These are phyloP conservation scores for Epinephelus awoara DNA, from an alignment of 2,797 vertebrate species.

Conservation along the genomic window DNA sequence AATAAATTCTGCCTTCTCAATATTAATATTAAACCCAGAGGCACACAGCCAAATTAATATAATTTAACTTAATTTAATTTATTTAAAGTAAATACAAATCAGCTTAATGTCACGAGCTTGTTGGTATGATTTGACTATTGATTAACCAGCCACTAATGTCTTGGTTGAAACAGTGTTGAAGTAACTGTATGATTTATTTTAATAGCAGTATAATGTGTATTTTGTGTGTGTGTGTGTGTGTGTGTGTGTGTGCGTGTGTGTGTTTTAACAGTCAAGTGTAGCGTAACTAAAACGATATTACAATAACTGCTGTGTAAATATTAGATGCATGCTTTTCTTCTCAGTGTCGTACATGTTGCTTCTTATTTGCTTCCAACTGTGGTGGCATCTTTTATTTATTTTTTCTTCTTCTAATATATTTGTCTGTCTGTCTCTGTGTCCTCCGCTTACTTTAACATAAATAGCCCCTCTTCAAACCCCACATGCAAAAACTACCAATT, in stretches of 20 bases:
- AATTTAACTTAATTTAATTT: constrained; percentile 2
- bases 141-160: constrained; percentile 25
- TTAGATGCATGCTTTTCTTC: constrained; percentile 80
- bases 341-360: constrained; percentile 78
- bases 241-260: constrained; percentile 39
- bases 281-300: constrained; percentile 26
- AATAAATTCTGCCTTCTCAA: background rate
- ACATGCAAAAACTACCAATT: constrained; percentile 86
- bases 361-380: constrained; percentile 79
- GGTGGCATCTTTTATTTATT: constrained; percentile 71
- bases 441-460: constrained; percentile 82
- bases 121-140: constrained; percentile 46
- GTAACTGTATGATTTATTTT: constrained; percentile 1
- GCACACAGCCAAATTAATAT: constrained; percentile 16
- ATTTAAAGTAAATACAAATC: background rate
- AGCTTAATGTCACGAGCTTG: constrained; percentile 23
- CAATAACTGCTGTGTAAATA: constrained; percentile 55
- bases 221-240: background rate
- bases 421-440: constrained; percentile 80
- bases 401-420: constrained; percentile 70
- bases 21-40: constrained; percentile 1
- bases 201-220: constrained; percentile 35
- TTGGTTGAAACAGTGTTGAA: constrained; percentile 31
- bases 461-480: constrained; percentile 78
- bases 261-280: constrained; percentile 35